These are phyloP conservation scores for Grapholita molesta DNA, from an alignment of 1,140 invertebrate genomes.

Conservation along the genomic window DNA sequence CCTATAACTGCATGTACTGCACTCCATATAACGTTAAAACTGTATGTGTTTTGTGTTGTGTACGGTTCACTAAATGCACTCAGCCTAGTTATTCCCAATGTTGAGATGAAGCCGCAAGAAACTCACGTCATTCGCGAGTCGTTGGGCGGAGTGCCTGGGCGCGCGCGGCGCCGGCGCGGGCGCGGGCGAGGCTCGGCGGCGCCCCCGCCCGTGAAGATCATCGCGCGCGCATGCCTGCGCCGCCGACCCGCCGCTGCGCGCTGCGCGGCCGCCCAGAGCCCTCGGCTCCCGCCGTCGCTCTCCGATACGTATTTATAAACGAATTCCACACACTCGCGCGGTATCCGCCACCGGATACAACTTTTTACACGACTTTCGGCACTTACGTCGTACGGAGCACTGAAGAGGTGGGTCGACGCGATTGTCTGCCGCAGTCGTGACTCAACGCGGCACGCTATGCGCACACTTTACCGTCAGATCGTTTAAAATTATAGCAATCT, in stretches of 20 bases:
- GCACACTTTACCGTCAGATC: constrained; percentile 39
- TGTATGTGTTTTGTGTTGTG: neutral
- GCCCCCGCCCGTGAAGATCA: constrained; percentile 72
- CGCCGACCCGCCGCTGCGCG: constrained; percentile 28
- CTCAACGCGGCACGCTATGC: constrained; percentile 41
- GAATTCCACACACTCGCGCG: constrained; percentile 54
- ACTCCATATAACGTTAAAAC: neutral
- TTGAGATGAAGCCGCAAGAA: neutral
- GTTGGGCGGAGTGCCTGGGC: constrained; percentile 43
- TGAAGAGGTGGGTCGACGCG: constrained; percentile 53
- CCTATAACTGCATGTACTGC: too few relatives aligned
- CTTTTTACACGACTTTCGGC: constrained; percentile 76
- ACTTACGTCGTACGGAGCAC: constrained; percentile 73
- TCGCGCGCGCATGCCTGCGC: constrained; percentile 44
- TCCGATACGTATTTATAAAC: constrained; percentile 70
- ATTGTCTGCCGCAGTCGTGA: constrained; percentile 63
- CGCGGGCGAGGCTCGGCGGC: constrained; percentile 50
- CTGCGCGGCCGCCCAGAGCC: constrained; percentile 23
- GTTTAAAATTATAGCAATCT: constrained; percentile 55
- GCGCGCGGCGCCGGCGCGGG: constrained; percentile 48
- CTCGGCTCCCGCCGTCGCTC: constrained; percentile 19
- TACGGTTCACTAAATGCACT: neutral
- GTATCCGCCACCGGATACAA: constrained; percentile 68
- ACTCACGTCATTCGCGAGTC: constrained; percentile 58
- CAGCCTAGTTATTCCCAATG: neutral